Conservation (phyloP, 2,888 invertebrate genomes). For the Drosophila paranaensis region DNA sequence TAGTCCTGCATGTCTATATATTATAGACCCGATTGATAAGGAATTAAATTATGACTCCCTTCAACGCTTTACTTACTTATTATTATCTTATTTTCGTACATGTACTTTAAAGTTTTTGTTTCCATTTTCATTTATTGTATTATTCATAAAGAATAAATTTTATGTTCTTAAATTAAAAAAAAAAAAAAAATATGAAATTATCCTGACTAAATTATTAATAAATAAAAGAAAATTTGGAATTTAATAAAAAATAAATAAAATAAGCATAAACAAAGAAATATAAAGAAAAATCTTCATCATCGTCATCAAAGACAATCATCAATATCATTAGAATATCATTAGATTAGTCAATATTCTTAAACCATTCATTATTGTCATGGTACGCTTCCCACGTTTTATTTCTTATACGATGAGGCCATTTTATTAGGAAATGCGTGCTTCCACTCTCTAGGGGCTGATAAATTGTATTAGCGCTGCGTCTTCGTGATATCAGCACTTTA, state of each 20-base stretch:
- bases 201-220: background rate
- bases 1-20: background rate
- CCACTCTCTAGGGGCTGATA: background rate
- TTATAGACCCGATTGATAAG: background rate
- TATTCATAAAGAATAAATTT: no score
- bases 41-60: background rate
- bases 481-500: slow-evolving; percentile 22
- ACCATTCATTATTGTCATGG: background rate
- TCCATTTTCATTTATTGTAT: no score
- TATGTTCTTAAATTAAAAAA: no score
- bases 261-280: background rate
- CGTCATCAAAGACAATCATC: no score
- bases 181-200: no score
- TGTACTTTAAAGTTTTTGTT: no score
- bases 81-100: background rate
- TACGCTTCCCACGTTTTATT: background rate
- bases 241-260: background rate
- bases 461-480: slow-evolving; percentile 4
- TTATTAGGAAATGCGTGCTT: background rate
- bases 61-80: background rate
- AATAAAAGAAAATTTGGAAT: background rate
- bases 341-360: no score
- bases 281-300: background rate
- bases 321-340: background rate
- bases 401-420: background rate